Percentiles rank a stretch among this genome's conserved stretches.
phyloP scores from a whole-genome alignment of 2,113 vertebrate species.

The Todiramphus chloris region DNA sequence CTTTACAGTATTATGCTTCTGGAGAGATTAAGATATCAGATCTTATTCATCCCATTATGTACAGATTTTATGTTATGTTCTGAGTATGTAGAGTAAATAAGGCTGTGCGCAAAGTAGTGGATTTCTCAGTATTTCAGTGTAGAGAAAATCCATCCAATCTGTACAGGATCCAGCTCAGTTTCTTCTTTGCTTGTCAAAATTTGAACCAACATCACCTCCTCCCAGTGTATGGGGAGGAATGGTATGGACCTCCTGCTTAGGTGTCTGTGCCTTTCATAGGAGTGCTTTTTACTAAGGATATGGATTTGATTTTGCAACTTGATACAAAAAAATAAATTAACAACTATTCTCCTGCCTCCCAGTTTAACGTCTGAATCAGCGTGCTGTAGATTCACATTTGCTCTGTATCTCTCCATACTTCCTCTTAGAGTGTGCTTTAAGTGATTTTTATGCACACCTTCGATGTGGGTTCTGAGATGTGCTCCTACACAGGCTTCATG shows the following conservation, averaged over 20 bases:
- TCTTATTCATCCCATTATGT: accelerated
- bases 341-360: neutral
- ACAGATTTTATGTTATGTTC: neutral
- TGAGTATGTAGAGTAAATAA: neutral
- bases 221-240: neutral
- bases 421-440: neutral
- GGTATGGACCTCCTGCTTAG: neutral
- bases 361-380: neutral
- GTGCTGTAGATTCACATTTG: neutral
- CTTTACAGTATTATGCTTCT: neutral
- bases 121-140: neutral
- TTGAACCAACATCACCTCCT: neutral
- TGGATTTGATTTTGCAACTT: neutral
- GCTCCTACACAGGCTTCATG: neutral
- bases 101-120: neutral
- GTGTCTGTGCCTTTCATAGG: neutral
- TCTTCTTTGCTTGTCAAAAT: neutral
- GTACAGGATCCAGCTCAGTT: neutral
- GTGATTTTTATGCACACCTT: neutral
- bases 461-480: neutral
- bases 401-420: neutral
- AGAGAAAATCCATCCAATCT: neutral
- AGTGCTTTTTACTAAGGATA: neutral
- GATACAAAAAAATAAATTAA: neutral
- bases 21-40: neutral